Percentiles rank a stretch among this genome's conserved stretches.
phyloP scores from a whole-genome alignment of 2,113 vertebrate genomes.

The Ia io region DNA sequence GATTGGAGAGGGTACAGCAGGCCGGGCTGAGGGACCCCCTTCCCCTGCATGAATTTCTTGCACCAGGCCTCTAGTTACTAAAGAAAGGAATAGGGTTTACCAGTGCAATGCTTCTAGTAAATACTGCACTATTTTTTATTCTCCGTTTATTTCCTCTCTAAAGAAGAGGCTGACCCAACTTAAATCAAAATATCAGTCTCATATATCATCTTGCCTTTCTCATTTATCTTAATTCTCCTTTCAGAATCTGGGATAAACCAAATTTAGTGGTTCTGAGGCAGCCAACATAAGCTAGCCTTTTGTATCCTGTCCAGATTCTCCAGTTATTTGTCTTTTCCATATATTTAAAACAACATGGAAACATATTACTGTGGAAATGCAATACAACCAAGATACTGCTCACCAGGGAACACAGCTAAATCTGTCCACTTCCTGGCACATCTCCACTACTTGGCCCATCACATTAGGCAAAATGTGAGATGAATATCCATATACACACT shows the following conservation, averaged over 20 bases:
- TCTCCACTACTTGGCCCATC: neutral
- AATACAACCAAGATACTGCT: neutral
- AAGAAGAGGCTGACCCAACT: neutral
- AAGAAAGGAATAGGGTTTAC: neutral
- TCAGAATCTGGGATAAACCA: neutral
- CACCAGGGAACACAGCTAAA: neutral
- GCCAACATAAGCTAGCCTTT: neutral
- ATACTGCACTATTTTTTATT: neutral
- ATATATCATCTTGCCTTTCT: conserved; percentile 1
- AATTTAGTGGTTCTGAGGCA: neutral
- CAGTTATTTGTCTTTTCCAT: neutral
- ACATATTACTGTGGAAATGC: neutral
- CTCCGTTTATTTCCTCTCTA: neutral
- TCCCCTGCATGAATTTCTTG: too few relatives aligned
- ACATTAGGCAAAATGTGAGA: neutral
- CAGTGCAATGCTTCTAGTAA: neutral
- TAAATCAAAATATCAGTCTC: conserved; percentile 9
- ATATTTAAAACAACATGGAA: conserved; percentile 33
- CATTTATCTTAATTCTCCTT: neutral
- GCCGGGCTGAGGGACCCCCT: too few relatives aligned
- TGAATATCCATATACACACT: neutral
- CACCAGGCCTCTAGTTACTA: neutral
- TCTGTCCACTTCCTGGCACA: neutral
- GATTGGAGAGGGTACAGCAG: too few relatives aligned
- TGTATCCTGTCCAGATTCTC: neutral